These are phyloP conservation scores for Saguinus imperator DNA, from an alignment of 2,113 vertebrate genomes.

Conservation along the genomic window DNA sequence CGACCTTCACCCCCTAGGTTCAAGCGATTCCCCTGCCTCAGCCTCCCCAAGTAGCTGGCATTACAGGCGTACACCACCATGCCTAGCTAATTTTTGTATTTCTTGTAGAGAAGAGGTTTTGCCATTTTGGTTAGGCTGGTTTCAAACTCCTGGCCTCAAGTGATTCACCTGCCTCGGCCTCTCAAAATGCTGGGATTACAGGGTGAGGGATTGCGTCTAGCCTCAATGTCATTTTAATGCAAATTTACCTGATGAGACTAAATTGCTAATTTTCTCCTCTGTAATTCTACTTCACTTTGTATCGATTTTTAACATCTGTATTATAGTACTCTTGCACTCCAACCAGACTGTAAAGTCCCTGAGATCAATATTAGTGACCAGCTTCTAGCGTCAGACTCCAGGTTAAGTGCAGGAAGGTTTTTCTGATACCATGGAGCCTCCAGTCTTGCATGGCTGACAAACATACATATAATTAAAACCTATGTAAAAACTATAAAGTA, in stretches of 20 bases:
- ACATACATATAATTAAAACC: neutral
- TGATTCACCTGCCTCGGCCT: no score
- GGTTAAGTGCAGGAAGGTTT: neutral
- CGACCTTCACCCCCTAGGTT: no score
- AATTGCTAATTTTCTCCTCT: constrained; percentile 18
- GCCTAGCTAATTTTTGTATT: no score
- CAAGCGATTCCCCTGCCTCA: no score
- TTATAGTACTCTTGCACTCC: neutral
- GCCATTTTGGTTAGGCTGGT: no score
- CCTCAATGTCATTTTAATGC: neutral
- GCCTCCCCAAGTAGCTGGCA: no score
- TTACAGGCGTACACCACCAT: no score
- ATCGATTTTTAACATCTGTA: neutral
- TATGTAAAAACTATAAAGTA: neutral
- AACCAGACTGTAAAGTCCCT: neutral
- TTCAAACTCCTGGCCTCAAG: no score
- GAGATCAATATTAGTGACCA: neutral
- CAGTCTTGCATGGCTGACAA: neutral
- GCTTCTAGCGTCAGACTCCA: neutral
- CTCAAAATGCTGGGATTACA: no score
- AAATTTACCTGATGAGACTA: neutral
- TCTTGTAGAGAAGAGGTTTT: no score
- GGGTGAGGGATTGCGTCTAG: no score
- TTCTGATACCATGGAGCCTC: neutral
- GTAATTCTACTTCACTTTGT: neutral